These are phyloP conservation scores for Papilio gigon DNA, from an alignment of 2,888 invertebrate species.

Conservation along the genomic window DNA sequence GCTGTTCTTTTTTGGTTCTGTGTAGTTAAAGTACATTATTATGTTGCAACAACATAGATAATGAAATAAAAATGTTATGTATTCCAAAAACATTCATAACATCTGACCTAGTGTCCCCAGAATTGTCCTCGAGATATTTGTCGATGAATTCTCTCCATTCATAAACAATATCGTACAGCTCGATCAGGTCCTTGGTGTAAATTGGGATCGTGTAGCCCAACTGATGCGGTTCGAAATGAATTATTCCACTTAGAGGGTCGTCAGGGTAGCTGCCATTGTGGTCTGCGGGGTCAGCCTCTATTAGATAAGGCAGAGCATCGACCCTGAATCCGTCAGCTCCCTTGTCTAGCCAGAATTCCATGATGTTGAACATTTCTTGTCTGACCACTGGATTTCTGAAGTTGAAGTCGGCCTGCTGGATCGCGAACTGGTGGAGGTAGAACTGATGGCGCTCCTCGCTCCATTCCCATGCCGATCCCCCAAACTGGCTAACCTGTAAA, in stretches of 20 bases:
- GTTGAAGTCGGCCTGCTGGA: constrained; percentile 86
- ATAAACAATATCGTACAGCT: constrained; percentile 80
- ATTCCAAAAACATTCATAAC: constrained; percentile 20
- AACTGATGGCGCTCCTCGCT: constrained; percentile 83
- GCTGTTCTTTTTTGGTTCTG: too few relatives aligned
- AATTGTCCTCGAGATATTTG: constrained; percentile 66
- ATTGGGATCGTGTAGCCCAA: constrained; percentile 83
- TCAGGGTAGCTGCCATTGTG: constrained; percentile 71
- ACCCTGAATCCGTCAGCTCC: constrained; percentile 90
- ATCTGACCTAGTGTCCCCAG: constrained; percentile 71
- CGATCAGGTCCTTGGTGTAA: constrained; percentile 84
- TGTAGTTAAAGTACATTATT: too few relatives aligned
- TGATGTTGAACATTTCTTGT: constrained; percentile 81
- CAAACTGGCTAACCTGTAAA: constrained; percentile 79
- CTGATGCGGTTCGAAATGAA: constrained; percentile 73
- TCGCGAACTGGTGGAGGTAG: constrained; percentile 86
- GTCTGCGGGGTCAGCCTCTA: constrained; percentile 77
- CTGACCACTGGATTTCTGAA: constrained; percentile 83
- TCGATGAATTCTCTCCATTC: constrained; percentile 83
- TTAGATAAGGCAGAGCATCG: constrained; percentile 84
- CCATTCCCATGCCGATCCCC: constrained; percentile 87
- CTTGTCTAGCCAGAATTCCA: constrained; percentile 87
- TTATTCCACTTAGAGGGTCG: constrained; percentile 75
- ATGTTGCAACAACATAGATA: too few relatives aligned
- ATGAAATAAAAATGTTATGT: constrained; percentile 41